Percentiles rank a stretch among this genome's conserved stretches.
These are phyloP conservation scores for Tyrophagus putrescentiae DNA, from an alignment of 1,140 invertebrate genomes.

Conservation along the genomic window DNA sequence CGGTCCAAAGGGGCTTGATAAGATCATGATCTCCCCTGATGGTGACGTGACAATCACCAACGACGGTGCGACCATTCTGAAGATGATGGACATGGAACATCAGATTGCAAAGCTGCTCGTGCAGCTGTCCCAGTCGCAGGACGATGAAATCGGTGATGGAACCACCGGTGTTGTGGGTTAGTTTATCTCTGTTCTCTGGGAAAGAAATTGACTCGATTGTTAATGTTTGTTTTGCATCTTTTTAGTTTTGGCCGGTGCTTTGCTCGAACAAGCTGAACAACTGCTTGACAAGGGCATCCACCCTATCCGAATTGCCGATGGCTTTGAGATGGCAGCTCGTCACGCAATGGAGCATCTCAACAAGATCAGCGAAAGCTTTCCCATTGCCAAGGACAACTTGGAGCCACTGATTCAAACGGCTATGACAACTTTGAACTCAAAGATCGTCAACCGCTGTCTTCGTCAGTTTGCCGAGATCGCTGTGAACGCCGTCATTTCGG, in stretches of 20 bases:
- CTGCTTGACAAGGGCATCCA: conserved; percentile 93
- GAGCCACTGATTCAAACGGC: conserved; percentile 85
- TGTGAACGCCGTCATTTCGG: conserved; percentile 82
- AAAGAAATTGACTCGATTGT: background rate
- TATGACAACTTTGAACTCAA: conserved; percentile 97
- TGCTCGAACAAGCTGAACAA: conserved; percentile 85
- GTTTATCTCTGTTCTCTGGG: conserved; percentile 18
- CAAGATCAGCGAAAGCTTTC: conserved; percentile 72
- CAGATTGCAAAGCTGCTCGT: conserved; percentile 91
- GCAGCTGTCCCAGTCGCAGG: conserved; percentile 92
- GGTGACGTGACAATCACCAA: conserved; percentile 97
- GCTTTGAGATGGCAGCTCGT: conserved; percentile 91
- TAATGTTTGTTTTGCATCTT: conserved; percentile 25
- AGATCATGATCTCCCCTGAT: conserved; percentile 91
- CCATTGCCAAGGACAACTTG: conserved; percentile 59
- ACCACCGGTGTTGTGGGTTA: conserved; percentile 92
- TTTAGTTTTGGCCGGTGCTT: conserved; percentile 63
- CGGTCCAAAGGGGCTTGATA: conserved; percentile 87
- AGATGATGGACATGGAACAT: conserved; percentile 98
- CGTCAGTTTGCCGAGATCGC: conserved; percentile 97
- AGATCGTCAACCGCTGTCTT: conserved; percentile 69
- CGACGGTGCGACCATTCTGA: conserved; percentile 97
- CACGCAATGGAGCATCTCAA: conserved; percentile 73
- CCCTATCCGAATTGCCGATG: conserved; percentile 95
- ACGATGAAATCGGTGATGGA: conserved; percentile 99